These are phyloP conservation scores for Artibeus lituratus DNA, from an alignment of 2,797 vertebrate species.

Conservation along the genomic window DNA sequence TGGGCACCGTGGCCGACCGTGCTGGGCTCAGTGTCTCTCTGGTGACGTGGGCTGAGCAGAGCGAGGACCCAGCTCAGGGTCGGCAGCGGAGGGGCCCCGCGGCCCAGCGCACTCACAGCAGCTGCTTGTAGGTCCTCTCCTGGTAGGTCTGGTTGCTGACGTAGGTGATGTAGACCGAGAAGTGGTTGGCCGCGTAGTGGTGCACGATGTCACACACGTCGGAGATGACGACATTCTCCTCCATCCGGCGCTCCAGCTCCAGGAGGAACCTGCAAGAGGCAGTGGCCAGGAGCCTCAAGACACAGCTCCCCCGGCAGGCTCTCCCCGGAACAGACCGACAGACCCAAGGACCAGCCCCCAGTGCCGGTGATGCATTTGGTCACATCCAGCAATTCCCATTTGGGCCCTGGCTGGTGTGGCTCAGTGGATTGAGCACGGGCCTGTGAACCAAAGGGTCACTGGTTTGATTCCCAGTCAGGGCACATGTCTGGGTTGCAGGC, in stretches of 20 bases:
- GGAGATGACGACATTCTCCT: conserved; percentile 92
- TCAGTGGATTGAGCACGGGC: too few relatives aligned
- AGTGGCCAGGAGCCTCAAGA: rapidly evolving
- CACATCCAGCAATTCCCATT: not conserved
- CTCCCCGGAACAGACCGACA: too few relatives aligned
- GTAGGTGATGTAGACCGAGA: conserved; percentile 93
- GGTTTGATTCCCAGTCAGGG: too few relatives aligned
- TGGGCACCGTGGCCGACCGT: rapidly evolving
- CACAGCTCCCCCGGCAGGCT: rapidly evolving
- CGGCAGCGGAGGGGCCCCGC: rapidly evolving
- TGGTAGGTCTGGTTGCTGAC: conserved; percentile 98
- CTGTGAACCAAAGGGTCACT: too few relatives aligned
- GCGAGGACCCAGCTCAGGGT: rapidly evolving
- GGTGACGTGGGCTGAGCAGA: rapidly evolving
- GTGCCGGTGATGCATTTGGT: rapidly evolving
- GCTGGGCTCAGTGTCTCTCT: rapidly evolving
- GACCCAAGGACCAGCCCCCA: not conserved
- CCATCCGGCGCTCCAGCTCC: conserved; percentile 94
- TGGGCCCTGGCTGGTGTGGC: too few relatives aligned
- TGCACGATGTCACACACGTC: conserved; percentile 96
- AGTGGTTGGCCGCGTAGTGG: conserved; percentile 88
- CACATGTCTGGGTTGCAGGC: too few relatives aligned
- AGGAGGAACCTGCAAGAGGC: conserved; percentile 88
- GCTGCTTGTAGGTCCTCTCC: conserved; percentile 94
- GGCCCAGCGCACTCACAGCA: conserved; percentile 88